These are phyloP conservation scores for Rhinoraja longicauda DNA, from an alignment of 2,797 vertebrate species.

Conservation along the genomic window DNA sequence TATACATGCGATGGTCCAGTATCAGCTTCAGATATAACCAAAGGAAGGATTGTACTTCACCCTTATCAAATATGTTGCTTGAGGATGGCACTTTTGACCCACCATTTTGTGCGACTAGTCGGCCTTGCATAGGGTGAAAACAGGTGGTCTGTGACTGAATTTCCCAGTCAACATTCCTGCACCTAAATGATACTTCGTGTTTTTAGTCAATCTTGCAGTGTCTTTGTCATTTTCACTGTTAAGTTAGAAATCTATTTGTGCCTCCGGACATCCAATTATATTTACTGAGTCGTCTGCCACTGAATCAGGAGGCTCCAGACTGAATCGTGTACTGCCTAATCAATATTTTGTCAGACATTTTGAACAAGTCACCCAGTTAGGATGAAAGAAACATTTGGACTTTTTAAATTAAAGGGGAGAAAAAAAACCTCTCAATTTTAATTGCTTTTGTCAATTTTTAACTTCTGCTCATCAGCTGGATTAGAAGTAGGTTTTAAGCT, in stretches of 20 bases:
- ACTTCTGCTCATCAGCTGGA: neutral
- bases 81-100: neutral
- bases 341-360: neutral
- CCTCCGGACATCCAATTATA: neutral
- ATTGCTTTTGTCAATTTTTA: conserved; percentile 21
- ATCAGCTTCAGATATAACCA: neutral
- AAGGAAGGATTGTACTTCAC: neutral
- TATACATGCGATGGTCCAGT: neutral
- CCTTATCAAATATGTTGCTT: neutral
- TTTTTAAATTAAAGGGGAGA: neutral
- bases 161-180: neutral
- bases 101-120: neutral
- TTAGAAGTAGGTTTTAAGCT: neutral
- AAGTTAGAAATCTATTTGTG: neutral
- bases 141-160: neutral
- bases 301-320: neutral
- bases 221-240: neutral
- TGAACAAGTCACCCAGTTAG: neutral
- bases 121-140: neutral
- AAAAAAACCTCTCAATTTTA: neutral
- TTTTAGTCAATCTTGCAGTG: neutral
- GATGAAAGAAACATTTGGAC: neutral
- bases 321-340: neutral
- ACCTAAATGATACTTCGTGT: neutral
- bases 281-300: neutral